A percentile compares a stretch with the other conserved stretches of the same genome.
These are phyloP conservation scores for Xiphorhynchus erythropygius DNA, from an alignment of 2,797 vertebrate species.

Conservation along the genomic window DNA sequence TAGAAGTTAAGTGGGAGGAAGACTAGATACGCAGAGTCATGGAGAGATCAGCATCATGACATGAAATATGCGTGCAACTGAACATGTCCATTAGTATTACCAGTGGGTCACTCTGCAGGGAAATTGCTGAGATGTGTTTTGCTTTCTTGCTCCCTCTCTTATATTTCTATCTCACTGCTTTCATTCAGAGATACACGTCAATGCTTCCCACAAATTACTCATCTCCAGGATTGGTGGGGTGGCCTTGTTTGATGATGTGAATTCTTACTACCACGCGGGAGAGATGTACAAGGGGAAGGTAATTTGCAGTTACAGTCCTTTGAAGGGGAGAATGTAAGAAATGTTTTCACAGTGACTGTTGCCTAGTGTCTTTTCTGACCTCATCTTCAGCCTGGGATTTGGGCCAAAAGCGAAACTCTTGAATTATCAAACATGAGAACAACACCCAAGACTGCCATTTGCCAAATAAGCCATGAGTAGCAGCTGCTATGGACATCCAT, in stretches of 20 bases:
- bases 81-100: neutral
- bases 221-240: conserved; percentile 27
- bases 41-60: neutral
- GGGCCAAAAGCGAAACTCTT: neutral
- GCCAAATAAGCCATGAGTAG: neutral
- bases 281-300: conserved; percentile 59
- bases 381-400: neutral
- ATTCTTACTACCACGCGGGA: conserved; percentile 53
- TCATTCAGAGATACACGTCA: conserved; percentile 2
- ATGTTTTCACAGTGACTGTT: neutral
- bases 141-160: neutral
- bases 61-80: neutral
- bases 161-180: neutral
- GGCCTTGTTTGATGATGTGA: conserved; percentile 28
- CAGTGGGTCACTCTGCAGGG: neutral
- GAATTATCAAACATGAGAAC: neutral
- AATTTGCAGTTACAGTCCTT: neutral
- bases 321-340: neutral
- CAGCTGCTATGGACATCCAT: neutral
- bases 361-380: neutral
- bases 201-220: conserved; percentile 30
- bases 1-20: neutral
- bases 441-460: neutral
- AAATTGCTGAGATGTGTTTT: neutral
- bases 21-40: neutral